These are phyloP conservation scores for Drosophila melanocephala DNA, from an alignment of 2,888 invertebrate species.

Conservation along the genomic window DNA sequence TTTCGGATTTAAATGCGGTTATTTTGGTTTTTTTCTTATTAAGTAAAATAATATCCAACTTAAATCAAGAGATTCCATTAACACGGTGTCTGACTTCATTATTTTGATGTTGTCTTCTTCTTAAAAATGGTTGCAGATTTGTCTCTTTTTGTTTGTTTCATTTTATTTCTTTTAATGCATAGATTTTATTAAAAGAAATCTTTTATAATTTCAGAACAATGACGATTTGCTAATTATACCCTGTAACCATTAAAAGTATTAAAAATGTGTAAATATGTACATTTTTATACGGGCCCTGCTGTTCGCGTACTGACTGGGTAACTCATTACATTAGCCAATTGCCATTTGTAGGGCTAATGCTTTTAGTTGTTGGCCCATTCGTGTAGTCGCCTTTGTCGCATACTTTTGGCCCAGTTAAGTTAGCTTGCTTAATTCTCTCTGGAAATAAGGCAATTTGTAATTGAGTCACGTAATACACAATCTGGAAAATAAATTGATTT, in stretches of 20 bases:
- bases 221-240: too few relatives aligned
- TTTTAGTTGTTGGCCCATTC: constrained; percentile 10
- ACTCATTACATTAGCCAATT: constrained; percentile 20
- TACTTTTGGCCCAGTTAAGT: constrained; percentile 10
- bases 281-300: neutral
- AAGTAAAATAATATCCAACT: neutral
- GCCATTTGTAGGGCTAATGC: constrained; percentile 13
- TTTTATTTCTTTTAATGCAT: neutral
- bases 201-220: neutral
- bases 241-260: neutral
- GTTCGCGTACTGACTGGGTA: neutral
- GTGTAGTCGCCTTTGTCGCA: constrained; percentile 4
- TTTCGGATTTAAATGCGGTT: constrained; percentile 3
- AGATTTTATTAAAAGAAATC: neutral
- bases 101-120: neutral
- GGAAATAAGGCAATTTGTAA: constrained; percentile 69
- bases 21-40: neutral
- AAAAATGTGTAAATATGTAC: neutral
- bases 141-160: neutral
- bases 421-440: constrained; percentile 23
- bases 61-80: neutral
- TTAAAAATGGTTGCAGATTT: neutral
- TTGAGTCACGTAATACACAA: constrained; percentile 75
- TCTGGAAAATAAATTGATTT: constrained; percentile 79
- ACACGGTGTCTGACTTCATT: neutral